Evolutionary conservation across 2,888 invertebrate genomes (phyloP).

Genomic region (Sycophila texana): DNA sequence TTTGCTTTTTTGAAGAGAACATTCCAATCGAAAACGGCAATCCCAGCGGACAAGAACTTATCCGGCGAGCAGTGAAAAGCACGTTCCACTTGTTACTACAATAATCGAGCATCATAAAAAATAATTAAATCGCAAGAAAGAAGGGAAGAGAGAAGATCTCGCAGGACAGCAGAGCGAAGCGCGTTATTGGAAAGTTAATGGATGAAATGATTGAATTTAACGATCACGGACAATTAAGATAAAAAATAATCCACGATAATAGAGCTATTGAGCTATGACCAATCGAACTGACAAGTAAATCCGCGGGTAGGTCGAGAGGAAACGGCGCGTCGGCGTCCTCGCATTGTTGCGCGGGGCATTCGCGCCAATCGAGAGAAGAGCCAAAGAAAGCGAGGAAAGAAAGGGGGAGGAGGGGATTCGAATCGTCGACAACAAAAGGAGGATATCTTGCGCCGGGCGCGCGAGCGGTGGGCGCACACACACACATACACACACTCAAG

Average conservation of each 20-base stretch:
- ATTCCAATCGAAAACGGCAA: too few relatives aligned
- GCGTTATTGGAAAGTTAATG: constrained; percentile 37
- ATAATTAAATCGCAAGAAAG: constrained; percentile 29
- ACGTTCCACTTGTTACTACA: constrained; percentile 25
- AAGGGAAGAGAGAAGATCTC: constrained; percentile 26
- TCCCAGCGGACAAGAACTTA: too few relatives aligned
- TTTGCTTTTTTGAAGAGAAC: too few relatives aligned
- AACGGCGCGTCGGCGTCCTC: constrained; percentile 37
- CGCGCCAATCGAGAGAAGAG: constrained; percentile 29
- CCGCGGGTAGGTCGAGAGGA: constrained; percentile 33
- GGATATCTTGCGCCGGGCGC: constrained; percentile 31
- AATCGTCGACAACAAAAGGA: constrained; percentile 43
- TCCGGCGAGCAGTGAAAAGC: not conserved
- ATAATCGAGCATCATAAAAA: constrained; percentile 31
- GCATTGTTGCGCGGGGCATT: constrained; percentile 34
- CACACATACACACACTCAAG: constrained; percentile 60
- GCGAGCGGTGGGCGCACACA: constrained; percentile 51
- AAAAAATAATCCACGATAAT: constrained; percentile 45
- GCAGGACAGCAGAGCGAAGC: not conserved
- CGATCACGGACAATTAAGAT: constrained; percentile 43
- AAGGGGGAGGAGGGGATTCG: constrained; percentile 37
- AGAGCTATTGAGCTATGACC: constrained; percentile 55
- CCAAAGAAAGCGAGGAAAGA: constrained; percentile 51
- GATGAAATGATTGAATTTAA: constrained; percentile 43
- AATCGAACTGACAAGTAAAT: constrained; percentile 55